Evolutionary conservation across 1,140 invertebrate species (phyloP), one percentile per base, ranked within the genome.

Genomic region (Diplogasteroides magnus): DNA sequence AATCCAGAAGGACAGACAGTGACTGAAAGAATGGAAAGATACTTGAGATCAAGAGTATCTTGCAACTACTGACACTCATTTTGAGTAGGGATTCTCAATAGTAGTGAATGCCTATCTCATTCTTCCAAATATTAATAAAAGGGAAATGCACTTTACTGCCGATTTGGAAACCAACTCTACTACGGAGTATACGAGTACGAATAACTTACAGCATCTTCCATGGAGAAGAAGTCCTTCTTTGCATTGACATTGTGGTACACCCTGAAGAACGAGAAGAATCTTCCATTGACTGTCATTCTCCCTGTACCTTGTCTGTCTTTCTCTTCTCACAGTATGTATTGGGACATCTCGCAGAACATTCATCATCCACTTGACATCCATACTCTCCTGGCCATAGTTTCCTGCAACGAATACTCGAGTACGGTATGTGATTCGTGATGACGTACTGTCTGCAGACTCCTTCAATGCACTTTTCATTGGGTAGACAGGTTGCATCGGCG

Each of bases 361-460:
- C 77, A 0, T 58, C 29, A 62, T 79, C 75, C 0, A 67, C 67
- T 23, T 58, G 23, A 37, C 78, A 79, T 1, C 78, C 78, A 64
- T 79, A 79, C 64, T 79, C 78, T 48, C 78, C 78, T 1, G 78
- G 78, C 78, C 78, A 79, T 0, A 79, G 71, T 27, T 73, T 73
- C 69, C 78, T 79, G 37, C 1, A 73, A 64, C 25, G 28, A 15
- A 2, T 29, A 56, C 76, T 69, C 61, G n/a, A n/a, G n/a, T n/a
- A n/a, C n/a, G n/a, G n/a, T n/a, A n/a, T n/a, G n/a, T n/a, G n/a
- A n/a, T n/a, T n/a, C n/a, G n/a, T n/a, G n/a, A n/a, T n/a, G n/a
- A n/a, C n/a, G n/a, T n/a, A 80, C 76, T 70, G 73, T 72, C 72
- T 77, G 59, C 78, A 80, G 31, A 71, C 68, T 61, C 75, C 77